Evolutionary conservation across 2,888 invertebrate species (phyloP).

Genomic region (Ernsta delagoae): DNA sequence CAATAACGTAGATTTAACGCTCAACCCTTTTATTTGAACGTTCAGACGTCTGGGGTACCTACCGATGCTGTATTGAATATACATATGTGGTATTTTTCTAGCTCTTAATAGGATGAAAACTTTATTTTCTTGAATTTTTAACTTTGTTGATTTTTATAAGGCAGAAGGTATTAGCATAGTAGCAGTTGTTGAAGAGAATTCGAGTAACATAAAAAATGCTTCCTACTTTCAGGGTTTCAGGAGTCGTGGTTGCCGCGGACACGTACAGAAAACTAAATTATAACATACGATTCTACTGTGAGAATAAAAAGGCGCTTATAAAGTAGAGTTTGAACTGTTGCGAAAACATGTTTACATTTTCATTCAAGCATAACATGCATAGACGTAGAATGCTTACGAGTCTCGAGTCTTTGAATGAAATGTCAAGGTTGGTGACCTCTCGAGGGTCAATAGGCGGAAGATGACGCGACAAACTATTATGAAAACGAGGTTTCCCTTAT

Average conservation of each 20-base stretch:
- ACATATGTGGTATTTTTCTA: constrained; percentile 25
- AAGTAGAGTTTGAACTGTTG: too few species aligned
- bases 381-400: background rate
- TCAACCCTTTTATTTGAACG: constrained; percentile 69
- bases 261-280: too few species aligned
- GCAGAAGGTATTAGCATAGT: too few species aligned
- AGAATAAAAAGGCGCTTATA: too few species aligned
- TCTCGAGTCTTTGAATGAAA: constrained; percentile 39
- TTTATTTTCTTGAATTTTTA: background rate
- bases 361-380: background rate
- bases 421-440: constrained; percentile 60
- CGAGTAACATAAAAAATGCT: too few species aligned
- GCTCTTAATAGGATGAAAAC: background rate
- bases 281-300: too few species aligned
- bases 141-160: too few species aligned
- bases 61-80: constrained; percentile 42
- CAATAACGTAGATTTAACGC: constrained; percentile 55
- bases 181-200: too few species aligned
- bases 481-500: constrained; percentile 16
- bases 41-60: constrained; percentile 47
- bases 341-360: too few species aligned
- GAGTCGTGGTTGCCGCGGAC: too few species aligned
- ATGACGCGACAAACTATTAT: constrained; percentile 23
- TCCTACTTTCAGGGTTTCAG: too few species aligned
- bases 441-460: constrained; percentile 24